Base-by-base conservation (phyloP, 1,140 invertebrate species). In the Anoplophora glabripennis region DNA sequence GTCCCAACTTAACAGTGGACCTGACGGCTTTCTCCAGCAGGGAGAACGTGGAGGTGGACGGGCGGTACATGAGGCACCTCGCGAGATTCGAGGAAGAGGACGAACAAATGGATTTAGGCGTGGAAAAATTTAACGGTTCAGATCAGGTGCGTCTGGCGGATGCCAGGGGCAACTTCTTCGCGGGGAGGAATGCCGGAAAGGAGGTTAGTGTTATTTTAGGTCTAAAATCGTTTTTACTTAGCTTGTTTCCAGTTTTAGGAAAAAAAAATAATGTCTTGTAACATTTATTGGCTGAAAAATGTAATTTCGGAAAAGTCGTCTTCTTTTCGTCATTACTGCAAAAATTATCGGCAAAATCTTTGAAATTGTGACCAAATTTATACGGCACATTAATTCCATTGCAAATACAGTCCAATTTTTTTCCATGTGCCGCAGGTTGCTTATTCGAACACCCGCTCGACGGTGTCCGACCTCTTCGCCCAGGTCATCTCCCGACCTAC, bases 1-100 rank as follows among this genome's bases (percentile, higher is more conserved):
- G 48, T 14, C 36, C 9, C 4, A 53, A 51, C n/a, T 44, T 59
- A 9, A 52, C 41, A 12, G 35, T 42, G 38, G 46, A 53, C 28
- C 21, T 59, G 7, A 46, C 14, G 14, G 33, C 1, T 35, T 37
- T 11, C 12, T 8, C 12, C 28, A 53, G 11, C 21, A 44, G 37
- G 21, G 11, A 44, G 28, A 48, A 37, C 9, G 40, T 58, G 14
- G 10, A 28, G 5, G 35, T 40, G 1, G 45, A 42, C 21, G n/a
- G 18, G 33, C 9, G 21, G 3, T 33, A 34, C 34, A 9, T 17
- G 47, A 7, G 33, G 28, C 18, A 17, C 3, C 4, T 10, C 7
- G 33, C n/a, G 2, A 41, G n/a, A 2, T 41, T 41, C 15, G n/a
- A 12, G 15, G 15, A 41, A 12, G 4, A 12, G 4, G 2, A 12